phyloP scores from a whole-genome alignment of 2,797 vertebrate species.

The Phoeniculus purpureus region DNA sequence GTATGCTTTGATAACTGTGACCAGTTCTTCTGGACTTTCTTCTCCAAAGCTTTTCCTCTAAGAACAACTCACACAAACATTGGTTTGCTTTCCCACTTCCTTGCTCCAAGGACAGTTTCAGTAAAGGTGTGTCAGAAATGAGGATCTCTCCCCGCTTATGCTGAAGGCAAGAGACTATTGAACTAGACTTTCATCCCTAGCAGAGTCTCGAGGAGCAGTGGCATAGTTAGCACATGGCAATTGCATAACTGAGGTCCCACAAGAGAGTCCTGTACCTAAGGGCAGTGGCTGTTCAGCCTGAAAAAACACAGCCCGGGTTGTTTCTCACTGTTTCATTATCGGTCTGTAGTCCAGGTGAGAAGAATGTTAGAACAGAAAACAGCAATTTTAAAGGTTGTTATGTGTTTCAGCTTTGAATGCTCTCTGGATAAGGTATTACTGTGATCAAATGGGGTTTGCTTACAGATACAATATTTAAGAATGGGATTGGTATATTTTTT shows the following conservation, averaged over 20 bases:
- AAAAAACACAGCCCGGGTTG: background rate
- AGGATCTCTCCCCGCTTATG: background rate
- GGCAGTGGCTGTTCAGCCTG: background rate
- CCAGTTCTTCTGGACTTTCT: background rate
- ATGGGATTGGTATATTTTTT: no score
- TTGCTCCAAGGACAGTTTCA: background rate
- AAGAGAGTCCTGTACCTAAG: background rate
- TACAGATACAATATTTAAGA: background rate
- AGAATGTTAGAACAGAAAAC: background rate
- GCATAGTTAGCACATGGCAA: background rate
- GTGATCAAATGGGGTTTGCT: background rate
- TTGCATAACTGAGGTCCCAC: background rate
- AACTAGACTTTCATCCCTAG: background rate
- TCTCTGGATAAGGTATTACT: background rate
- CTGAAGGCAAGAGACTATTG: background rate
- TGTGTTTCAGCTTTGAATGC: background rate
- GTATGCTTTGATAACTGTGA: background rate
- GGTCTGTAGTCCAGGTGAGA: background rate
- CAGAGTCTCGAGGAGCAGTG: background rate
- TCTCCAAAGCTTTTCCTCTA: background rate
- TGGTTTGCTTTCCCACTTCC: background rate
- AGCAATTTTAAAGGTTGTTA: background rate
- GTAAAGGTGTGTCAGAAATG: background rate
- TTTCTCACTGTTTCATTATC: background rate
- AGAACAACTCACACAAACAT: background rate